Conservation (phyloP, 2,113 vertebrate species). For the Dasyprocta punctata region DNA sequence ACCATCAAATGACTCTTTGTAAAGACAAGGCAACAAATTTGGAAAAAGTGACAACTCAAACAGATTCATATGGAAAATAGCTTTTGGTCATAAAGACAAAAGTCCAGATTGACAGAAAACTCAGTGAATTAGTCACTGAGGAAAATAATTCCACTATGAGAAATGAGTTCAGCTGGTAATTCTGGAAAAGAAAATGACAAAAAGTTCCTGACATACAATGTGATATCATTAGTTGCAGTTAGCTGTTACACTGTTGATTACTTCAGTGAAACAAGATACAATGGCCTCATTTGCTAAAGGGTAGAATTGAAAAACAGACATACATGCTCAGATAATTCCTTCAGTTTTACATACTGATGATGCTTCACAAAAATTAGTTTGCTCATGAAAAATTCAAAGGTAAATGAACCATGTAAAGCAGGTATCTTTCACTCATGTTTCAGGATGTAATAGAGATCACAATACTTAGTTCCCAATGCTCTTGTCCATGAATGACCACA, state of each 20-base stretch:
- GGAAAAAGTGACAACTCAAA: constrained; percentile 74
- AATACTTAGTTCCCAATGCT: background rate
- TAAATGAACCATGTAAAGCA: constrained; percentile 23
- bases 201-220: constrained; percentile 57
- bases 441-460: background rate
- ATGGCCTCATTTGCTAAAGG: constrained; percentile 49
- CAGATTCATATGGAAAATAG: constrained; percentile 75
- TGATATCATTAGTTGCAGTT: constrained; percentile 59
- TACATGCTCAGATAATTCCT: constrained; percentile 13
- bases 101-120: constrained; percentile 64
- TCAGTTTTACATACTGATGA: background rate
- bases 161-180: constrained; percentile 67
- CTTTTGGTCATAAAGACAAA: constrained; percentile 66
- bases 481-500: background rate
- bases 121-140: constrained; percentile 66
- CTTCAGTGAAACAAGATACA: constrained; percentile 59
- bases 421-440: background rate
- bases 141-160: constrained; percentile 57
- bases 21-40: background rate
- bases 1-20: too few relatives aligned
- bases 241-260: constrained; percentile 66
- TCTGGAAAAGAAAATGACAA: constrained; percentile 65
- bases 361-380: constrained; percentile 45
- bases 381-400: background rate
- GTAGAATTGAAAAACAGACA: constrained; percentile 76